Conservation (phyloP, 2,888 invertebrate genomes). For the Perithous albicinctus region DNA sequence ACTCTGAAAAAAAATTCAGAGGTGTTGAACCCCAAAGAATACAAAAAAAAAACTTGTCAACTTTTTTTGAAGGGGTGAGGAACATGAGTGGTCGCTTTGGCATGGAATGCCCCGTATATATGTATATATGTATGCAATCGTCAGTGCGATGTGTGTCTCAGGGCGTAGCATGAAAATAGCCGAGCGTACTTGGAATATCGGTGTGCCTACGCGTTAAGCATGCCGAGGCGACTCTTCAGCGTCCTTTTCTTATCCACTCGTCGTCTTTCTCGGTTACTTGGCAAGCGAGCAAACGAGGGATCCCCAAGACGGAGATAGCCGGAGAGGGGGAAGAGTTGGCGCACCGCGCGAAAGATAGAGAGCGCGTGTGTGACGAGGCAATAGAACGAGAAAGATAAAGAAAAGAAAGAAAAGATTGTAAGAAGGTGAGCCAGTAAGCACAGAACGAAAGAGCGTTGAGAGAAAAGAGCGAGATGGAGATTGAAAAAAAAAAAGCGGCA, state of each 20-base stretch:
- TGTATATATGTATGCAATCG: constrained; percentile 18
- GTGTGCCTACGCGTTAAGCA: constrained; percentile 76
- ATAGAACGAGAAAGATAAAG: constrained; percentile 2
- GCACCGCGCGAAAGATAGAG: constrained; percentile 54
- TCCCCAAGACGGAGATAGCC: constrained; percentile 60
- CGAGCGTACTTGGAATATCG: constrained; percentile 79
- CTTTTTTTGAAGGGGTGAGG: too few relatives aligned
- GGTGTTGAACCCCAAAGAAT: too few relatives aligned
- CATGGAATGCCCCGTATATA: too few relatives aligned
- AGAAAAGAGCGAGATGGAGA: background rate
- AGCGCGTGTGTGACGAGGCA: constrained; percentile 51
- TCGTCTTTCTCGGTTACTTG: constrained; percentile 10
- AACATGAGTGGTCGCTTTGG: too few relatives aligned
- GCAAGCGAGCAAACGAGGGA: constrained; percentile 52
- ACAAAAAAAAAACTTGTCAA: too few relatives aligned
- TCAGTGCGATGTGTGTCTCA: constrained; percentile 69
- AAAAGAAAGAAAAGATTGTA: constrained; percentile 16
- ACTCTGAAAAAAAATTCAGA: too few relatives aligned
- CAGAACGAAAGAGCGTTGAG: background rate
- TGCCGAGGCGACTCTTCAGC: constrained; percentile 68
- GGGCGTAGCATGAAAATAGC: constrained; percentile 78
- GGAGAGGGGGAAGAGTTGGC: constrained; percentile 61
- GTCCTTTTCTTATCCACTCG: constrained; percentile 10
- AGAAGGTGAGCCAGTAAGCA: constrained; percentile 13
- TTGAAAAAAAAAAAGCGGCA: background rate